Base-by-base conservation (phyloP, 2,113 vertebrate genomes). In the Motacilla tschutschensis region DNA sequence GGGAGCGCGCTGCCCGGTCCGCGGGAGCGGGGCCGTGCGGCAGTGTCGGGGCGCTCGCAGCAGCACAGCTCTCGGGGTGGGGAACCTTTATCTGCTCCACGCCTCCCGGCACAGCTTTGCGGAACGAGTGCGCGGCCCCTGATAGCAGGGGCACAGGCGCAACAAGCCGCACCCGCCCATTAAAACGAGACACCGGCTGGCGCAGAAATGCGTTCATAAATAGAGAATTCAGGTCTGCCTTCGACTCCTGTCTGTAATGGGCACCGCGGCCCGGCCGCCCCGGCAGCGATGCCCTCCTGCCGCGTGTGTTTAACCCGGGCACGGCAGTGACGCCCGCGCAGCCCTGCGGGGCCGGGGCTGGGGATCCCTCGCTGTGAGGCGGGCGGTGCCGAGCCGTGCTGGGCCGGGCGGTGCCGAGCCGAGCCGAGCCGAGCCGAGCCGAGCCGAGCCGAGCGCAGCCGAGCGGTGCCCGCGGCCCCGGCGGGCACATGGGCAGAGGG, bases 11-110 rank as follows among this genome's bases (percentile, higher is more conserved):
- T 57, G 12, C 33, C 1, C 1, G 20, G 20, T 10, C 31, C 46
- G 2, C 25, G 0, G 15, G 14, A 71, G 48, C 7, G 1, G 79
- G 70, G 43, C 80, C 3, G 5, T 0, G 20, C 0, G 6, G 57
- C 82, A 14, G 13, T 1, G 5, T 0, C 3, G 71, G 75, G 77
- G 18, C 31, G 78, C 33, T 3, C 35, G 38, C 67, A n/a, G 17
- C 10, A 4, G 59, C 48, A 55, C 54, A 36, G 0, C 36, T 24
- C 77, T 28, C 38, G 31, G 28, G 38, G 50, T 7, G 8, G 26
- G 66, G 58, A 59, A 6, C 58, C 74, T 50, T 87, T 96, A 95
- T 96, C 93, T 79, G 63, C 76, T 48, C 78, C 90, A 31, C 77
- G 3, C 79, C 72, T 79, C 9, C 5, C 24, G 40, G 83, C 82